These are phyloP conservation scores for Catonia carolina DNA, from an alignment of 2,888 invertebrate species.

Conservation along the genomic window DNA sequence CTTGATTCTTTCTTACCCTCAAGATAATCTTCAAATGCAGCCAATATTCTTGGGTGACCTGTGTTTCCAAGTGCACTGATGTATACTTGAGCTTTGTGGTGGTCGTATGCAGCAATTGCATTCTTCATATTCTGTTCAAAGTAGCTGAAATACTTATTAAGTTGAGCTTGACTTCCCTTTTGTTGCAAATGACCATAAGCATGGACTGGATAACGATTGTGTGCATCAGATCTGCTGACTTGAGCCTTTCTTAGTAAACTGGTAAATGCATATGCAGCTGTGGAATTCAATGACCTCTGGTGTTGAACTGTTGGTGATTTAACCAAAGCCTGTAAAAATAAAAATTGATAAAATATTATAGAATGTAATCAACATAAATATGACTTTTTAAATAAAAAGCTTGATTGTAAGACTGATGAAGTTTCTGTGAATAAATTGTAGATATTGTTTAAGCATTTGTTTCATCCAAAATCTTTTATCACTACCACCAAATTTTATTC, in stretches of 20 bases:
- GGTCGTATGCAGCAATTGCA: constrained; percentile 50
- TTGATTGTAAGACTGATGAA: no score
- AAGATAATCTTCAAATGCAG: constrained; percentile 58
- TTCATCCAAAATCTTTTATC: no score
- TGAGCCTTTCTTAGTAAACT: constrained; percentile 54
- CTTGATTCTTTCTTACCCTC: constrained; percentile 52
- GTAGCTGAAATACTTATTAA: constrained; percentile 54
- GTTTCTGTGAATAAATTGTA: no score
- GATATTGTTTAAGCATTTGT: no score
- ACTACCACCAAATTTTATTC: no score
- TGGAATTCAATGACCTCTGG: constrained; percentile 49
- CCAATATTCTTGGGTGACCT: constrained; percentile 54
- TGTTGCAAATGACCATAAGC: constrained; percentile 54
- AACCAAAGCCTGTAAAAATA: constrained; percentile 44
- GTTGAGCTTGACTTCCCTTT: constrained; percentile 48
- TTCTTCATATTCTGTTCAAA: constrained; percentile 49
- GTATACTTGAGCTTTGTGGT: constrained; percentile 52
- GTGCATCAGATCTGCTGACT: constrained; percentile 51
- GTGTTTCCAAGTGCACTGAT: constrained; percentile 59
- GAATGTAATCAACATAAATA: no score
- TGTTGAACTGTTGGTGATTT: constrained; percentile 49
- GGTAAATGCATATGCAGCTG: constrained; percentile 54
- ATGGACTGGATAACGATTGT: constrained; percentile 57
- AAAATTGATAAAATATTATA: no score
- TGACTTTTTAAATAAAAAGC: no score